Evolutionary conservation across 53 echinoderm and acorn worm genomes (phyloP).

Genomic region (Henricia sp.): DNA sequence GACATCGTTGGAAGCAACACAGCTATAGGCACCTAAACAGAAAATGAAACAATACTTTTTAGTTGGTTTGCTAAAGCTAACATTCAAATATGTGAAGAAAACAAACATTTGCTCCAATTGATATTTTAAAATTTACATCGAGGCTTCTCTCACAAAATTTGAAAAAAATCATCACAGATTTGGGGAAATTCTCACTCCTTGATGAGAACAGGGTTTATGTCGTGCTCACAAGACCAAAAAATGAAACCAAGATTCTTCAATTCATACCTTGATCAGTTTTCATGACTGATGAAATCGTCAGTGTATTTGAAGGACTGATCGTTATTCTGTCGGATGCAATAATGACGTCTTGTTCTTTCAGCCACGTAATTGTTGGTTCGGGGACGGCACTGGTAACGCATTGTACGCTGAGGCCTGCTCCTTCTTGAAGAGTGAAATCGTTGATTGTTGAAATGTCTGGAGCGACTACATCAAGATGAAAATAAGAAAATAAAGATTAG

Average conservation of each 20-base stretch:
- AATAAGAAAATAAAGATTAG: too few relatives aligned
- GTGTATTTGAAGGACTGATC: slow-evolving; percentile 45
- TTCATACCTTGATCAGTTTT: slow-evolving; percentile 76
- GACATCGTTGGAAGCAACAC: slow-evolving; percentile 84
- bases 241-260: neutral
- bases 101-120: too few relatives aligned
- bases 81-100: too few relatives aligned
- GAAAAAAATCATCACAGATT: too few relatives aligned
- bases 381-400: slow-evolving; percentile 75
- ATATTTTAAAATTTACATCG: too few relatives aligned
- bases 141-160: too few relatives aligned
- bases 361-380: slow-evolving; percentile 72
- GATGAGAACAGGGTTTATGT: too few relatives aligned
- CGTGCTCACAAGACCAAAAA: neutral
- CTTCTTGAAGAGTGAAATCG: slow-evolving; percentile 63
- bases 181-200: too few relatives aligned
- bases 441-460: slow-evolving; percentile 71
- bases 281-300: slow-evolving; percentile 50
- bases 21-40: slow-evolving; percentile 83
- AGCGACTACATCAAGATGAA: slow-evolving; percentile 62
- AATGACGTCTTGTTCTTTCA: slow-evolving; percentile 73
- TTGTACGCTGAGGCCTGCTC: slow-evolving; percentile 47
- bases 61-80: too few relatives aligned
- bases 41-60: neutral
- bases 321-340: slow-evolving; percentile 54